phyloP scores from a whole-genome alignment of 2,113 vertebrate species.

The Trogon melanurus region DNA sequence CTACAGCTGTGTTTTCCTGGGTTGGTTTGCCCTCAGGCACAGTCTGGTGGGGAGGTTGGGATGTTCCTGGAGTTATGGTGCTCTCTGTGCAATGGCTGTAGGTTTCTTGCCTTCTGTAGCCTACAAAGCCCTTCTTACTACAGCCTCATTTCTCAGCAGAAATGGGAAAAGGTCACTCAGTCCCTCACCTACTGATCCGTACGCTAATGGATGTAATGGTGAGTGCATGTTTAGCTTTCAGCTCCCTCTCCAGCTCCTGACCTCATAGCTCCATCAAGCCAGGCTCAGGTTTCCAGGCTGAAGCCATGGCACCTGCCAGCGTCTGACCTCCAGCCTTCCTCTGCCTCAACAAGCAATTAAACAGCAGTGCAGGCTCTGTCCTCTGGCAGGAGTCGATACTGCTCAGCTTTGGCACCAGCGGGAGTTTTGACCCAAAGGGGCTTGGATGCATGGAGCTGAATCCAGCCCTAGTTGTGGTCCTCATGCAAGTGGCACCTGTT shows the following conservation, averaged over 20 bases:
- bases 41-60: neutral
- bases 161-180: neutral
- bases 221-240: slow-evolving; percentile 3
- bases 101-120: neutral
- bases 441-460: neutral
- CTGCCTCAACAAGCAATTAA: neutral
- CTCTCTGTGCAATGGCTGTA: neutral
- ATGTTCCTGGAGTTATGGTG: neutral
- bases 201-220: neutral
- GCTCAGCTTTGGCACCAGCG: rapidly evolving
- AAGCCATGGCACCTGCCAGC: neutral
- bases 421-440: neutral
- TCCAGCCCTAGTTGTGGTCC: neutral
- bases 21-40: neutral
- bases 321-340: neutral
- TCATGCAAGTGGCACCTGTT: rapidly evolving
- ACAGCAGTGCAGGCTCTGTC: neutral
- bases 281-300: slow-evolving; percentile 38
- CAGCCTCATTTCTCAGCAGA: neutral
- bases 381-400: neutral
- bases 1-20: neutral
- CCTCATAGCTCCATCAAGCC: slow-evolving; percentile 3
- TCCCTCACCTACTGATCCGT: neutral
- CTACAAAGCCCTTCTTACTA: neutral
- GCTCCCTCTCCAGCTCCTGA: neutral